A percentile compares a stretch with the other conserved stretches of the same genome.
These are phyloP conservation scores for Bellardia pandia DNA, from an alignment of 2,888 invertebrate species.

Conservation along the genomic window DNA sequence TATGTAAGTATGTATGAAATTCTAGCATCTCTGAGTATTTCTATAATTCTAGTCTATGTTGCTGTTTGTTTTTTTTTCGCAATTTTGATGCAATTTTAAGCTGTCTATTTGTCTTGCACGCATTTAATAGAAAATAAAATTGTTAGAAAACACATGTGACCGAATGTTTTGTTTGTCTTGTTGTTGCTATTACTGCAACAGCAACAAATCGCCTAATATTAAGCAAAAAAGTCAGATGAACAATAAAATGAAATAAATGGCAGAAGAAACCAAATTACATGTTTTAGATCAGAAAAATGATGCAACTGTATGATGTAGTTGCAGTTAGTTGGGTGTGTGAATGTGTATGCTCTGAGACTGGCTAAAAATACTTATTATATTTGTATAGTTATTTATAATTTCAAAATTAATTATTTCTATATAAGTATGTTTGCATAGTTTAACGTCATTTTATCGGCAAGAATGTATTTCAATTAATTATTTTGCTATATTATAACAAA, in stretches of 20 bases:
- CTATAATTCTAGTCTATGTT: background rate
- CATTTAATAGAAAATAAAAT: slow-evolving; percentile 63
- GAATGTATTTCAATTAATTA: background rate
- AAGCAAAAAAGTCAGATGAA: slow-evolving; percentile 11
- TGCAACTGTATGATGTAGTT: slow-evolving; percentile 44
- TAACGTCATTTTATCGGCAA: background rate
- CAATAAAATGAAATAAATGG: slow-evolving; percentile 48
- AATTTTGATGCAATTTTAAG: slow-evolving; percentile 62
- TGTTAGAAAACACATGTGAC: slow-evolving; percentile 67
- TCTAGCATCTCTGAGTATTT: slow-evolving; percentile 1
- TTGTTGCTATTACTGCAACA: slow-evolving; percentile 3
- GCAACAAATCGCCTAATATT: slow-evolving; percentile 31
- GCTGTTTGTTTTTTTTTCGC: background rate
- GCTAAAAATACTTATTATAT: background rate
- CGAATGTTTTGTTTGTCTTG: slow-evolving; percentile 49
- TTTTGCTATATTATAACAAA: too few species aligned
- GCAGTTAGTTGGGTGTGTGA: background rate
- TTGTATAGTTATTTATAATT: slow-evolving; percentile 2
- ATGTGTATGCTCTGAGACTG: background rate
- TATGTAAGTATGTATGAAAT: background rate
- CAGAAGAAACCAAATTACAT: background rate
- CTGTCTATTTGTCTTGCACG: slow-evolving; percentile 72
- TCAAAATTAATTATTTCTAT: background rate
- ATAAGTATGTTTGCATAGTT: too few species aligned
- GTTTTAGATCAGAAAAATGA: slow-evolving; percentile 35